phyloP scores from a whole-genome alignment of 2,888 invertebrate genomes.

The Dimorphilus gyrociliatus region DNA sequence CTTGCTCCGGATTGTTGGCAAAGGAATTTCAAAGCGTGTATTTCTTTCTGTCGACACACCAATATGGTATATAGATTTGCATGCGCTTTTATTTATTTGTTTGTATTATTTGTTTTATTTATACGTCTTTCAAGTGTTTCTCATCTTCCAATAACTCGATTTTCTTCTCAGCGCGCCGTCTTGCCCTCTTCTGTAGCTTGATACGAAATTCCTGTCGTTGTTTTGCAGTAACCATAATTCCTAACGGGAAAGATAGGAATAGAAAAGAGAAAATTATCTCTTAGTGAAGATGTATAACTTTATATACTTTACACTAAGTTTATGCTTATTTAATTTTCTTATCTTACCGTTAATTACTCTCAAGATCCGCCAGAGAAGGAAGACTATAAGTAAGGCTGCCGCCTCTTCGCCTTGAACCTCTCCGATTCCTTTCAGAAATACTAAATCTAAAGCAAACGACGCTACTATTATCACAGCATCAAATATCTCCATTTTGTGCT shows the following conservation, averaged over 20 bases:
- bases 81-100: no score
- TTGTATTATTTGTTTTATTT: no score
- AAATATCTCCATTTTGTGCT: constrained; percentile 27
- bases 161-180: constrained; percentile 8
- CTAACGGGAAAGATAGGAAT: constrained; percentile 3
- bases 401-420: constrained; percentile 26
- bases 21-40: not conserved
- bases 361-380: constrained; percentile 33
- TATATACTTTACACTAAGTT: not conserved
- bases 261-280: not conserved
- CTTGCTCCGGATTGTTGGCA: not conserved
- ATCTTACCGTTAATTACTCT: constrained; percentile 31
- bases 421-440: constrained; percentile 21
- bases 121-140: constrained; percentile 6
- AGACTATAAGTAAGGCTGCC: constrained; percentile 27
- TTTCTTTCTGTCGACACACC: constrained; percentile 1
- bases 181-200: constrained; percentile 10
- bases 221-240: constrained; percentile 11
- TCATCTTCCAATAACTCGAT: constrained; percentile 9
- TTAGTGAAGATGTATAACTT: not conserved
- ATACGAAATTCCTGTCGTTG: constrained; percentile 11
- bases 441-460: constrained; percentile 27
- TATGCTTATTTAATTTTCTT: not conserved
- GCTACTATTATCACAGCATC: constrained; percentile 27
- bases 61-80: no score